Evolutionary conservation across 2,113 vertebrate genomes (phyloP), one percentile per base, ranked within the genome.

Genomic region (Tupaia tana): DNA sequence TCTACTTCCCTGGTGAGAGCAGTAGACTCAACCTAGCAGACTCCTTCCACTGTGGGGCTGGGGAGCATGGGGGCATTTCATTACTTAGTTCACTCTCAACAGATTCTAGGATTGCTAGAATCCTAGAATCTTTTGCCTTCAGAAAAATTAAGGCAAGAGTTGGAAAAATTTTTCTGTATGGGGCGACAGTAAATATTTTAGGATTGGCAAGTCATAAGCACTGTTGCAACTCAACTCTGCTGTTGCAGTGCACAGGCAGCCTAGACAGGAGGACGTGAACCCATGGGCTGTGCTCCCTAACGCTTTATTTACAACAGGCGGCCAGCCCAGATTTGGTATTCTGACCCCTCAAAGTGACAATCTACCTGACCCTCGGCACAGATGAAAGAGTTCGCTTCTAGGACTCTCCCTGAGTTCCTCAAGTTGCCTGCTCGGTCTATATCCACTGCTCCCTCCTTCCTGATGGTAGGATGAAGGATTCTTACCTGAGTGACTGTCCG

Each of bases 401-500:
- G 9, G 8, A 86, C 54, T 83, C 78, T n/a, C 75, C 7, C 90
- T 80, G 9, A 64, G 86, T 29, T 90, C 20, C 74, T 70, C 15
- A 58, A 69, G 43, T 43, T 43, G 43, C 43, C 3, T 63, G 69
- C 27, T 43, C 43, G 52, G 75, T 89, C 10, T 67, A n/a, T 9
- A 9, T 31, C 64, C 43, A 71, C 4, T 31, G 31, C 4, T 52
- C 59, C 56, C 34, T 8, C 34, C 74, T 20, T 59, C 64, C 31
- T 2, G 3, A 59, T 9, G 27, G 34, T 22, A 11, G 79, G 43
- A 25, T 61, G 14, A n/a, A 96, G 52, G 1, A 96, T 63, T 19
- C 95, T 96, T 90, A 99, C 99, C 99, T 99, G 99, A 56, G 99
- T 99, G 95, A 99, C 99, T 0, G 99, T 99, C 95, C 99, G 99